These are phyloP conservation scores for Aldabrachelys gigantea DNA, from an alignment of 2,113 vertebrate species.

Conservation along the genomic window DNA sequence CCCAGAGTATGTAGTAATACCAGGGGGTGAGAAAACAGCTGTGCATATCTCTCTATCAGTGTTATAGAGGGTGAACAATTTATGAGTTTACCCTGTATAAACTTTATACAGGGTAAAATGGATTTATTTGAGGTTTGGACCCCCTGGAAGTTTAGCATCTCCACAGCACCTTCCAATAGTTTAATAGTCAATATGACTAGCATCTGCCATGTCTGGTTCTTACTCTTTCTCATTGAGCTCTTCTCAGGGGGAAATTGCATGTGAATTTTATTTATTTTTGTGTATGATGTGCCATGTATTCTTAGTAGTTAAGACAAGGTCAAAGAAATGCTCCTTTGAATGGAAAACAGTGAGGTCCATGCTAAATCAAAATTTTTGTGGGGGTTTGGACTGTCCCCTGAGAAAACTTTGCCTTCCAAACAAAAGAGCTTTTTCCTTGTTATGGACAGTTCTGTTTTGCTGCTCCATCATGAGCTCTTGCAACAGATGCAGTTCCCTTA, in stretches of 20 bases:
- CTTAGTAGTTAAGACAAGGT: accelerated
- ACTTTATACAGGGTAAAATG: too few species aligned
- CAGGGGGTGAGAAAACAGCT: too few species aligned
- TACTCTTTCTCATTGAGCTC: accelerated
- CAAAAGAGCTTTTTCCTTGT: neutral
- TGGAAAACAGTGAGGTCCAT: neutral
- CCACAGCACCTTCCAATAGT: accelerated
- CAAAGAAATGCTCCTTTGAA: neutral
- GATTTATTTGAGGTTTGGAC: too few species aligned
- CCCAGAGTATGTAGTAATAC: too few species aligned
- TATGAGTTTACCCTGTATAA: too few species aligned
- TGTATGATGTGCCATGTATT: accelerated
- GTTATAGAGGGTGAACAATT: too few species aligned
- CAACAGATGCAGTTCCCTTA: accelerated
- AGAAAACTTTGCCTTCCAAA: neutral
- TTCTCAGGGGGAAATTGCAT: accelerated
- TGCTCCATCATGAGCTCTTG: accelerated
- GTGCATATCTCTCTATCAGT: too few species aligned
- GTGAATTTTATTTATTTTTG: neutral
- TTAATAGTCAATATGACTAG: neutral
- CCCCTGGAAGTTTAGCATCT: too few species aligned
- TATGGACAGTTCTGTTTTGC: neutral
- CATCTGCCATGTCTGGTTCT: accelerated
- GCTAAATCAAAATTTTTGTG: accelerated
- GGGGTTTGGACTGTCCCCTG: neutral